Base-by-base conservation (phyloP, 2,797 vertebrate genomes). In the Alcedo quadribrachys region DNA sequence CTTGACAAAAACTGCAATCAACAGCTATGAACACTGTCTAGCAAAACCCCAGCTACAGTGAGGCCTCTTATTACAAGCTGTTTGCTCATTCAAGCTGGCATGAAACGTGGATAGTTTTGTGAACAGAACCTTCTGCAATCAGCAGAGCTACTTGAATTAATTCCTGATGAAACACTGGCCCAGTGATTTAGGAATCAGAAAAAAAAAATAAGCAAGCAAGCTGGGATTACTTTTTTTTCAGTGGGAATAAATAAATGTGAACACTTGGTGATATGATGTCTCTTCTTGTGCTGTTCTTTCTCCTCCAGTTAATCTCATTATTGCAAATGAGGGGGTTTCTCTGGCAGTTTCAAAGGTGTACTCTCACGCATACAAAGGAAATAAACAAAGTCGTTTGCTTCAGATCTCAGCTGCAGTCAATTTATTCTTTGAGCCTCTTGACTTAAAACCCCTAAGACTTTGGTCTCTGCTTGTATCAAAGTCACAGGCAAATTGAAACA, bases 341-440 rank as follows among this genome's bases (percentile, higher is more conserved):
- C 21, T 76, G 68, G 53, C 61, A 65, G 68, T 80, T 88, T 74
- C 80, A 87, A 87, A 96, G 71, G 81, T 88, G 35, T 48, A 77
- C 37, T 85, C 37, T 78, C 65, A 30, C 1, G 11, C n/a, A 42
- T 13, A 51, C 24, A 90, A 91, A 93, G 75, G 78, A 92, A 93
- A 91, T 87, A 91, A 93, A 90, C 89, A 89, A 84, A 88, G 85
- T 37, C 58, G 71, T 90, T 88, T 90, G 14, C 91, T 82, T 96
- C 87, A 93, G 90, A 89, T 95, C 92, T 92, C 83, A 82, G 83
- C 78, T 85, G 87, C 62, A 94, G 78, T 74, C 83, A 85, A 90
- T 89, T 93, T 93, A 74, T 87, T 85, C 65, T 93, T 68, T 85
- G 83, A 92, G 83, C 40, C 68, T 90, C 90, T 86, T 92, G 80